phyloP scores from a whole-genome alignment of 2,113 vertebrate genomes.

The Chitala chitala region DNA sequence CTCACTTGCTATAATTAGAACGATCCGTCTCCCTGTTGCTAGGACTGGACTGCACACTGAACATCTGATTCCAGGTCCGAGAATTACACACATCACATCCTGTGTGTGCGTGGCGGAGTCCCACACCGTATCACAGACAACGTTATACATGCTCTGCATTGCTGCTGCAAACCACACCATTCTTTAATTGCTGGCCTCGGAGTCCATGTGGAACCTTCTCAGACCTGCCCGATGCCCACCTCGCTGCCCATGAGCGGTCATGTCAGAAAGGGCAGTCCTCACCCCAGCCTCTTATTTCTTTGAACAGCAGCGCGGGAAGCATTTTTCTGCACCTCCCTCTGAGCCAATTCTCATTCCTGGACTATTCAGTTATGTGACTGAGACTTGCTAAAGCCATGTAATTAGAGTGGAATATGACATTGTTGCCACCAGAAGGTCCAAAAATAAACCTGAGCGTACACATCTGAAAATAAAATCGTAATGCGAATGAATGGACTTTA shows the following conservation, averaged over 20 bases:
- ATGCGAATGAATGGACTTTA: too few species aligned
- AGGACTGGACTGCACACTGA: not conserved
- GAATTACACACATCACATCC: not conserved
- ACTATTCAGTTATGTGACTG: not conserved
- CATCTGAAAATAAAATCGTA: too few species aligned
- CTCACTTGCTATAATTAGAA: constrained; percentile 7
- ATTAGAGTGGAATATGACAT: not conserved
- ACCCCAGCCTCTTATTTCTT: too few species aligned
- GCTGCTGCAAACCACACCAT: not conserved
- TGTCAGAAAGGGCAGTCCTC: too few species aligned
- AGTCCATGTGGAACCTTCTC: too few species aligned
- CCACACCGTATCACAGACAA: not conserved
- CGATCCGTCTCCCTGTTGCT: constrained; percentile 5
- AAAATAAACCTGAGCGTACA: too few species aligned
- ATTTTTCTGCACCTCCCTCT: too few species aligned
- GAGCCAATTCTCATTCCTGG: too few species aligned
- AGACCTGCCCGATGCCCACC: too few species aligned
- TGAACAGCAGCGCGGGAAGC: too few species aligned
- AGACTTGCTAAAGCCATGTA: not conserved
- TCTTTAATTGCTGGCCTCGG: too few species aligned
- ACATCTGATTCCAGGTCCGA: not conserved
- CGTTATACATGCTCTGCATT: not conserved
- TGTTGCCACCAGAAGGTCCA: not conserved
- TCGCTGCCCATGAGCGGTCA: too few species aligned
- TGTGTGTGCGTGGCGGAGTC: not conserved